Evolutionary conservation across 2,888 invertebrate genomes (phyloP).

Genomic region (Megamerina dolium): DNA sequence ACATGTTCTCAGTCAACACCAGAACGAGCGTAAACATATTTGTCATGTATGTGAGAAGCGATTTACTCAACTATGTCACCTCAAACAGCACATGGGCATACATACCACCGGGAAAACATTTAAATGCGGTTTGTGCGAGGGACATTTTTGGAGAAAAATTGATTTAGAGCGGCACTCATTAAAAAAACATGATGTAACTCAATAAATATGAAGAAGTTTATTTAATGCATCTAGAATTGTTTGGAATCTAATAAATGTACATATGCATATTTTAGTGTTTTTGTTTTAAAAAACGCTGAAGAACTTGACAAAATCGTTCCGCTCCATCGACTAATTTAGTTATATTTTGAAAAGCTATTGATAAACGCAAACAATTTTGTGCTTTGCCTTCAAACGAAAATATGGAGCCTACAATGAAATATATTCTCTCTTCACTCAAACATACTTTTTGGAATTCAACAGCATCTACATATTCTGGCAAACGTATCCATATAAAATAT

Average conservation of each 20-base stretch:
- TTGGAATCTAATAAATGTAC: too few species aligned
- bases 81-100: constrained; percentile 27
- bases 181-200: constrained; percentile 11
- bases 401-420: constrained; percentile 48
- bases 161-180: constrained; percentile 20
- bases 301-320: constrained; percentile 43
- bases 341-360: constrained; percentile 51
- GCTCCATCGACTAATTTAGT: constrained; percentile 43
- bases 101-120: constrained; percentile 23
- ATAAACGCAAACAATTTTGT: constrained; percentile 50
- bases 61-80: constrained; percentile 29
- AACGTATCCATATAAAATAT: constrained; percentile 57
- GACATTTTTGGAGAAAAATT: constrained; percentile 23
- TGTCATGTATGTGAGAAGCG: constrained; percentile 26
- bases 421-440: constrained; percentile 47
- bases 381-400: constrained; percentile 44
- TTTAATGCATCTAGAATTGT: too few species aligned
- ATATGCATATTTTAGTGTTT: too few species aligned
- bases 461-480: constrained; percentile 49
- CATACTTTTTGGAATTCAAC: constrained; percentile 48
- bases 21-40: constrained; percentile 28
- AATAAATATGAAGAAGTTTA: not conserved
- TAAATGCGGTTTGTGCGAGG: constrained; percentile 19
- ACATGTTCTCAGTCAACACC: constrained; percentile 30
- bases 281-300: constrained; percentile 36